These are phyloP conservation scores for Haliclona indistincta DNA, from an alignment of 37 sponge, comb jelly and placozoan species.

Conservation along the genomic window DNA sequence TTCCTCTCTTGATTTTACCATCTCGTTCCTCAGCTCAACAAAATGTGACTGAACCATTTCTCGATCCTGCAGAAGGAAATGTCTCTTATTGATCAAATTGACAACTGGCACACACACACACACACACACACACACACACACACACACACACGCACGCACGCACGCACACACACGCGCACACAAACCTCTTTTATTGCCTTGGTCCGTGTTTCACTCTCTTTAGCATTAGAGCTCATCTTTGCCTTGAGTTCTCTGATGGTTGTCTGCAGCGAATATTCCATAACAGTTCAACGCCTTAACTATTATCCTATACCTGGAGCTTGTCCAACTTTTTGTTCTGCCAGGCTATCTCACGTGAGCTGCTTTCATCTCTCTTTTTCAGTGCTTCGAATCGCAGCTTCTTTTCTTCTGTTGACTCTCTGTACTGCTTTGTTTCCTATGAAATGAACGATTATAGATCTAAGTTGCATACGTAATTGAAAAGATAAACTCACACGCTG, in stretches of 20 bases:
- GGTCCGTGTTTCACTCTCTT: constrained; percentile 72
- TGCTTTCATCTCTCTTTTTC: constrained; percentile 89
- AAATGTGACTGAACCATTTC: constrained; percentile 75
- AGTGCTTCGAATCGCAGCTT: constrained; percentile 86
- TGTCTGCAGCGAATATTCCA: constrained; percentile 30
- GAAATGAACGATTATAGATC: neutral
- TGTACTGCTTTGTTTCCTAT: constrained; percentile 89
- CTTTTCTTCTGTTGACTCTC: constrained; percentile 85
- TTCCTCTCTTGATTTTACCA: constrained; percentile 81
- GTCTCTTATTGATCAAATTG: neutral
- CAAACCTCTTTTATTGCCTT: constrained; percentile 55
- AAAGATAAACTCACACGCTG: constrained; percentile 47
- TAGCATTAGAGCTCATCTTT: constrained; percentile 74
- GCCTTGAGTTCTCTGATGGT: constrained; percentile 64
- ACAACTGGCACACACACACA: neutral
- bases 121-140: neutral
- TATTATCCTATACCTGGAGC: constrained; percentile 55
- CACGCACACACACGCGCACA: neutral
- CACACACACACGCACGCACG: neutral
- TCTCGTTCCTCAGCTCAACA: constrained; percentile 84
- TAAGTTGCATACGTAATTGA: neutral
- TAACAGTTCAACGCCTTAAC: neutral
- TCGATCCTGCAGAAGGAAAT: constrained; percentile 44
- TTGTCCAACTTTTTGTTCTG: constrained; percentile 93
- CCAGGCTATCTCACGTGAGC: constrained; percentile 73